Evolutionary conservation across 2,113 vertebrate genomes (phyloP), one percentile per base, ranked within the genome.

Genomic region (Phalacrocorax carbo): DNA sequence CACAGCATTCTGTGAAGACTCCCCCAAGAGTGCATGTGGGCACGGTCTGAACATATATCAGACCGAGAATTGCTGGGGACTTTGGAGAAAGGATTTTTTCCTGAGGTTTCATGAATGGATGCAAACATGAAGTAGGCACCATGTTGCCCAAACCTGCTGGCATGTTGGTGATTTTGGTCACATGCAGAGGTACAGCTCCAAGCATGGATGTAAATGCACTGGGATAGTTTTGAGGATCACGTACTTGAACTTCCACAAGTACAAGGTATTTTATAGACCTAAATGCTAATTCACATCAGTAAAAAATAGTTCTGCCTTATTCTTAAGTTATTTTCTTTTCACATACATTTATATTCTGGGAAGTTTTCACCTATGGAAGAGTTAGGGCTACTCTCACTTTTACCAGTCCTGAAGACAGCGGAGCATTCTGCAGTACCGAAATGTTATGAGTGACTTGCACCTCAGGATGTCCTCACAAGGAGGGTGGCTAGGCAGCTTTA

Each of bases 21-120:
- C 20, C 11, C 25, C 23, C 0, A 2, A 38, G 2, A 52, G 57
- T 1, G 1, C 20, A 10, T 32, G 20, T 57, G 23, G n/a, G 21
- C 34, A 64, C 10, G 27, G 16, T 64, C 48, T 81, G 75, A 82
- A 34, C 52, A 49, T 4, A 3, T 48, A 29, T 22, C 21, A 65
- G 49, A 48, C 12, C 48, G 51, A 60, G 62, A 82, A 65, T 10
- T 82, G 51, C 30, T 25, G 18, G 13, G 38, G 21, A 58, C 26
- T 71, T 90, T 40, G 71, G 51, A 42, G 21, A 54, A 52, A 38
- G 13, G 52, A 62, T 12, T 38, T 36, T 79, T 57, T 48, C 49
- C 30, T 29, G 51, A 65, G 32, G 18, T 76, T 86, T 94, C 64
- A 36, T 25, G 11, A 69, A 68, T 22, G 60, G 26, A 76, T 52